phyloP scores from a whole-genome alignment of 1,140 invertebrate species.

The Bemisia tabaci region DNA sequence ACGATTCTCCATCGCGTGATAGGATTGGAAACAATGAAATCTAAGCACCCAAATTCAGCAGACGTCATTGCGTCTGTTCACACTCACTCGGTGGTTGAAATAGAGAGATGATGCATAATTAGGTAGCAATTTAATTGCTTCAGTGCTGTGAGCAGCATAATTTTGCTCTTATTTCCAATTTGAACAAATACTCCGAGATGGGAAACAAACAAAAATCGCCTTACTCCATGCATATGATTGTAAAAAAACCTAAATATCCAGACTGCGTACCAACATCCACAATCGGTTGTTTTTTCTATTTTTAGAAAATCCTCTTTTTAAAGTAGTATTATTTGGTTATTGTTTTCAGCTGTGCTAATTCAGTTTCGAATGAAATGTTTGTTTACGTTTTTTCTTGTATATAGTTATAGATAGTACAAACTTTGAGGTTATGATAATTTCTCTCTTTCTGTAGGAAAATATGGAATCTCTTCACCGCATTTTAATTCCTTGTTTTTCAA shows the following conservation, averaged over 20 bases:
- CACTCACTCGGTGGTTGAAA: too few relatives aligned
- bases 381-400: not conserved
- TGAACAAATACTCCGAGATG: too few relatives aligned
- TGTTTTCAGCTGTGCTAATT: not conserved
- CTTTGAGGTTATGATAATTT: not conserved
- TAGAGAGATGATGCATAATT: too few relatives aligned
- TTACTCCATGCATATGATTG: not conserved
- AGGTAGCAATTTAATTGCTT: too few relatives aligned
- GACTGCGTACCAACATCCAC: not conserved
- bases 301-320: not conserved
- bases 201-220: too few relatives aligned
- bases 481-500: not conserved
- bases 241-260: not conserved
- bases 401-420: not conserved
- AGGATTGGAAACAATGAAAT: too few relatives aligned
- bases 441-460: not conserved
- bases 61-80: too few relatives aligned
- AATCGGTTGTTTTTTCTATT: not conserved
- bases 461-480: not conserved
- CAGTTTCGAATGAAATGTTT: too few relatives aligned
- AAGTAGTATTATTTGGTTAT: not conserved
- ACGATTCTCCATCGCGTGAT: too few relatives aligned
- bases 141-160: too few relatives aligned
- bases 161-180: too few relatives aligned
- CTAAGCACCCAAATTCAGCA: too few relatives aligned